Percentiles rank a stretch among this genome's conserved stretches.
Conservation (phyloP, 1,140 invertebrate species). For the Littorina saxatilis region DNA sequence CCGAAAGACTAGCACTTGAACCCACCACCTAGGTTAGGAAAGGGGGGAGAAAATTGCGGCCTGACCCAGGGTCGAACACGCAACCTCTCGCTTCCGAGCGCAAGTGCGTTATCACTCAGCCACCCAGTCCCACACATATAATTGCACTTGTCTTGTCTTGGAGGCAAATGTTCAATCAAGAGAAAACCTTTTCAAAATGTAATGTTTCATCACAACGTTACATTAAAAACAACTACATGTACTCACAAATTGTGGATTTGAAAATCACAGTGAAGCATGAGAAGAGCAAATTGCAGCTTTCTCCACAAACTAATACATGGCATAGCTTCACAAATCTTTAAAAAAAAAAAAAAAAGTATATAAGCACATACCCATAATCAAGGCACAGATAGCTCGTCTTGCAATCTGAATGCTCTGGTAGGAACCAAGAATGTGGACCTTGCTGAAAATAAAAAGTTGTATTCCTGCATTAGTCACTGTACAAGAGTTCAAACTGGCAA, state of each 20-base stretch:
- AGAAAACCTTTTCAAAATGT: neutral
- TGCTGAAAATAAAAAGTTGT: conserved; percentile 75
- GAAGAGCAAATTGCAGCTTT: too few species aligned
- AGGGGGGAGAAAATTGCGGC: too few species aligned
- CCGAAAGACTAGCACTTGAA: too few species aligned
- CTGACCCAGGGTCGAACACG: too few species aligned
- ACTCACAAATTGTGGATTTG: too few species aligned
- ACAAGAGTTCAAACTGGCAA: neutral
- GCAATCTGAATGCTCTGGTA: conserved; percentile 98
- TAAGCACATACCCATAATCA: conserved; percentile 88
- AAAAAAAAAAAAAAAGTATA: conserved; percentile 52
- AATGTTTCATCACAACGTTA: neutral
- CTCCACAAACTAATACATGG: too few species aligned
- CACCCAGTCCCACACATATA: too few species aligned
- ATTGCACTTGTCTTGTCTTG: neutral
- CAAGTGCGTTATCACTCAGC: too few species aligned
- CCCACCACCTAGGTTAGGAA: too few species aligned
- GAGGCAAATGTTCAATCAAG: neutral
- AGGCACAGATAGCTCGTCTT: conserved; percentile 95
- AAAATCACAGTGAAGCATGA: too few species aligned
- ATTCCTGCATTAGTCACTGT: neutral
- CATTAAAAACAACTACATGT: neutral
- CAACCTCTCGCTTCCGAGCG: too few species aligned
- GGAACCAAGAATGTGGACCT: conserved; percentile 98
- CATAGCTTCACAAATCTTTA: too few species aligned